Evolutionary conservation across 2,888 invertebrate species (phyloP), one percentile per base, ranked within the genome.

Genomic region (Rhagophthalmus giganteus): DNA sequence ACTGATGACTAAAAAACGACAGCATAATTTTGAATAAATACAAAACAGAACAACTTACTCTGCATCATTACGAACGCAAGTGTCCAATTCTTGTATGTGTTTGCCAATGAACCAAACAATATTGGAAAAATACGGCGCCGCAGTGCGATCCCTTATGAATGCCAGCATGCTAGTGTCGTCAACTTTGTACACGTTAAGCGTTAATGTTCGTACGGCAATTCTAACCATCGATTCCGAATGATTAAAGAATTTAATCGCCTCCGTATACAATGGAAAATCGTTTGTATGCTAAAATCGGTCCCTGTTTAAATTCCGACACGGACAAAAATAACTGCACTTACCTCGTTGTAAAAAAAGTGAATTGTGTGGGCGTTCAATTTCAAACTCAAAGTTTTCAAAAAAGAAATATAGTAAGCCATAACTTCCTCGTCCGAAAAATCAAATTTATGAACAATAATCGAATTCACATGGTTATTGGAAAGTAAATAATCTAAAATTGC

Each of bases 341-440:
- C 94, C 85, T 99, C 98, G 79, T 98, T 99, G 75, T 97, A 99
- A 78, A 99, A 99, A 78, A 99, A 99, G 76, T 99, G 98, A 70
- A 99, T 96, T 1, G 99, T 99, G 71, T 98, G 95, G 58, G 90
- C 87, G 78, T 99, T 99, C 39, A 99, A 79, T 77, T 99, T 99
- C 46, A 99, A 80, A 64, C 98, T 99, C 41, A 99, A 79, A 0
- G 98, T 99, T 78, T 99, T 99, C 61, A 99, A 78, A 75, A 99
- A 99, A 37, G 98, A 95, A 71, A 99, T 99, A 76, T 99, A 99
- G 76, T 99, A 99, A 1, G 98, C 97, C 95, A 98, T 96, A 34
- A 98, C 97, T 81, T 99, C 99, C 76, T 99, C 99, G 76, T 99
- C 98, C 2, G 94, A 94, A 73, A 99, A 96, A 76, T 99, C 98